Evolutionary conservation across 2,888 invertebrate species (phyloP), one percentile per base, ranked within the genome.

Genomic region (Sphaerophoria taeniata): DNA sequence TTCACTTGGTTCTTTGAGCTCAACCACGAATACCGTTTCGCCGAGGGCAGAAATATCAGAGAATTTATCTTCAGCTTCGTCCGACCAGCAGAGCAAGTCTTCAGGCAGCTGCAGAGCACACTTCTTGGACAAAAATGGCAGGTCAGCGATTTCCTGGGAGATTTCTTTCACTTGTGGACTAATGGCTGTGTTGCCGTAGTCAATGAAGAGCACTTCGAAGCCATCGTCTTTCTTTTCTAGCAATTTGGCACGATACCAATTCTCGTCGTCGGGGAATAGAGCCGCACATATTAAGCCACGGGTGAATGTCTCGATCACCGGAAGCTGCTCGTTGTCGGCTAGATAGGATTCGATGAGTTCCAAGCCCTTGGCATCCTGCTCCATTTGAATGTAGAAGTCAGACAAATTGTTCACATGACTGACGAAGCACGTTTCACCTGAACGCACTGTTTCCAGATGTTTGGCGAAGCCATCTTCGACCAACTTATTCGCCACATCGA

Each of bases 371-470:
- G 92, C 92, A 65, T 94, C 93, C n/a, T 94, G 94, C 88, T 96
- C 96, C 83, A 96, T 93, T 89, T 97, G 97, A 24, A 97, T 94
- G 94, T 96, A 96, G 90, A 97, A 97, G 88, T 96, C 96, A 0
- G 94, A 93, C 0, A 96, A 94, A 0, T 95, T 95, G 89, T 96
- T 95, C 0, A 95, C 93, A 88, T 96, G 96, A 85, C 96, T 95
- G 0, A 96, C 94, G 89, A 95, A 96, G 82, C 96, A 96, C 0
- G 94, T 95, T 87, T 93, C 93, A 39, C 92, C 94, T 43, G 93
- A 93, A 72, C 92, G 92, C 0, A 94, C 92, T 69, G 93, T 93
- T 73, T 94, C 93, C 33, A 94, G 90, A 7, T 93, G 92, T 24
- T 93, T 92, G 1, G 95, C 95, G 88, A 94, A 93, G 43, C 94